Evolutionary conservation across 2,797 vertebrate species (phyloP).

Genomic region (Hephaestus fuliginosus): DNA sequence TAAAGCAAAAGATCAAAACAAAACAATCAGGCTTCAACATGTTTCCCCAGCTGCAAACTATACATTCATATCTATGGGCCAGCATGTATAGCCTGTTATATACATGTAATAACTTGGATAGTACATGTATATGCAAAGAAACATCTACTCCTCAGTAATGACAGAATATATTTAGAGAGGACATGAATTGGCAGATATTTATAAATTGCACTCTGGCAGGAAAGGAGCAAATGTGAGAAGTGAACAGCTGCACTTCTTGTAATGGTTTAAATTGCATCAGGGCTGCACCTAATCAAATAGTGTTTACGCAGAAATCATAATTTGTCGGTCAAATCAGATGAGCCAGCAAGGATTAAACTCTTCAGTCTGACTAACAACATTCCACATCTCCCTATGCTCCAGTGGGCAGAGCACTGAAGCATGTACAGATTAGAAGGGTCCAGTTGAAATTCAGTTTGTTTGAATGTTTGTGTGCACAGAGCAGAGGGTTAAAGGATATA

Average conservation of each 20-base stretch:
- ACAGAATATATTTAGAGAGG: constrained; percentile 76
- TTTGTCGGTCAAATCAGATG: constrained; percentile 68
- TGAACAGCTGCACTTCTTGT: constrained; percentile 32
- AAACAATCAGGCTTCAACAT: constrained; percentile 53
- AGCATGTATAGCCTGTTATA: constrained; percentile 78
- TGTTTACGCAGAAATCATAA: constrained; percentile 50
- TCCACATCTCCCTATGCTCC: constrained; percentile 76
- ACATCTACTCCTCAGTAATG: constrained; percentile 82
- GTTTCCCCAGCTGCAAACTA: constrained; percentile 69
- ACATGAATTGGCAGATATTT: constrained; percentile 10
- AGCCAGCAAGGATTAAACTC: constrained; percentile 64
- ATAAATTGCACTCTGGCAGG: background rate
- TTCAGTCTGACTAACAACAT: constrained; percentile 79
- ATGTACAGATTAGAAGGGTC: constrained; percentile 68
- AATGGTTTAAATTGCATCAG: constrained; percentile 32
- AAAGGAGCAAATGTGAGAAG: constrained; percentile 16
- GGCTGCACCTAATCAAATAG: constrained; percentile 43
- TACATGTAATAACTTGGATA: constrained; percentile 73
- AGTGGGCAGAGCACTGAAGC: constrained; percentile 73
- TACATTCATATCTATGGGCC: constrained; percentile 63
- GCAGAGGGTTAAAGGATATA: constrained; percentile 78
- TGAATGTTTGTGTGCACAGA: constrained; percentile 69
- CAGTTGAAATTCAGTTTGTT: constrained; percentile 72
- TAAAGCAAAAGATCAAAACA: constrained; percentile 60
- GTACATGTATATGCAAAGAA: constrained; percentile 79